These are phyloP conservation scores for Crotalus tigris DNA, from an alignment of 2,113 vertebrate species.

Conservation along the genomic window DNA sequence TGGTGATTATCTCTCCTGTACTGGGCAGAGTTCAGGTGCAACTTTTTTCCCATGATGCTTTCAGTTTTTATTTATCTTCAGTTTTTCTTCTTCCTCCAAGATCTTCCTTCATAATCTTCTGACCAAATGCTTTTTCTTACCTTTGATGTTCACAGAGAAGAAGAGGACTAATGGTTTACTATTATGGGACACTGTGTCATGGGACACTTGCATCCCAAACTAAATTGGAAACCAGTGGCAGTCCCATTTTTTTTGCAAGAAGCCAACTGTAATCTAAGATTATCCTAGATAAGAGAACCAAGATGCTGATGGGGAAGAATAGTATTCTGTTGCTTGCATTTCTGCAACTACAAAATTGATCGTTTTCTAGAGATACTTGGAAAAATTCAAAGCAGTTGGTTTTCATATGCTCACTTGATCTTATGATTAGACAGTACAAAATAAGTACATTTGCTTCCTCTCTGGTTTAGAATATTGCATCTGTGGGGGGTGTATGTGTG, in stretches of 20 bases:
- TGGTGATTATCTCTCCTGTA: background rate
- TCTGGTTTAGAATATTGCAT: conserved; percentile 41
- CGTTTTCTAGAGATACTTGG: background rate
- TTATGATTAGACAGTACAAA: conserved; percentile 52
- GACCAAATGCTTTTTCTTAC: background rate
- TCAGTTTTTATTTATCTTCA: background rate
- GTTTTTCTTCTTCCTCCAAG: background rate
- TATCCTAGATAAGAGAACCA: background rate
- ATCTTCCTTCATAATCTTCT: fast-evolving
- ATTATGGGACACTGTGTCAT: background rate
- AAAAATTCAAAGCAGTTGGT: conserved; percentile 23
- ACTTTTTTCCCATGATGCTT: background rate
- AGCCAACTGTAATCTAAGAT: conserved; percentile 23
- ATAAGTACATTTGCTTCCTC: conserved; percentile 55
- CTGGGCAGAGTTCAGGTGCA: background rate
- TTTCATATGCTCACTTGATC: conserved; percentile 50
- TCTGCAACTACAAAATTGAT: conserved; percentile 31
- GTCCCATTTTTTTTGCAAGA: background rate
- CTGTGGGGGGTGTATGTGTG: background rate
- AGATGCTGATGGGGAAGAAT: background rate
- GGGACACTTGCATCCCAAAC: background rate
- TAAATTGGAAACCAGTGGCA: background rate
- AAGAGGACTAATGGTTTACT: background rate
- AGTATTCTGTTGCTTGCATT: conserved; percentile 5
- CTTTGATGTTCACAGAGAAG: background rate